phyloP scores from a whole-genome alignment of 2,797 vertebrate genomes.

The Oreonectes daqikongensis region DNA sequence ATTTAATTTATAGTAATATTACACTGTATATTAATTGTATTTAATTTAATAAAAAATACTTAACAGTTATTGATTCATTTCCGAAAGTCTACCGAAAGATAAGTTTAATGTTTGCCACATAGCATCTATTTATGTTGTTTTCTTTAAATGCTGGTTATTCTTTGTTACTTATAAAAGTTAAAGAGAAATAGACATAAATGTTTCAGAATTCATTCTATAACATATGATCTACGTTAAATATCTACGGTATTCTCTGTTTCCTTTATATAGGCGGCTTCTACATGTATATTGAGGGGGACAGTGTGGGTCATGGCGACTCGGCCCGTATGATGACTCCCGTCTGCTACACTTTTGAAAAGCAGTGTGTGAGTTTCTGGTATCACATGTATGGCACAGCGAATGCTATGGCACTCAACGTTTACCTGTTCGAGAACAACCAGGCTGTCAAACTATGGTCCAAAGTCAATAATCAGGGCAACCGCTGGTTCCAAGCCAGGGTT shows the following conservation, averaged over 20 bases:
- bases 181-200: too few species aligned
- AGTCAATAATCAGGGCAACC: conserved; percentile 71
- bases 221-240: too few species aligned
- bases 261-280: conserved; percentile 73
- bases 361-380: conserved; percentile 85
- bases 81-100: too few species aligned
- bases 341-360: conserved; percentile 68
- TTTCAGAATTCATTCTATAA: too few species aligned
- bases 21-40: too few species aligned
- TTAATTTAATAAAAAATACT: too few species aligned
- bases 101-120: too few species aligned
- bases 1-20: too few species aligned
- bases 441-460: conserved; percentile 63
- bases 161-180: too few species aligned
- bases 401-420: conserved; percentile 75
- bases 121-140: too few species aligned
- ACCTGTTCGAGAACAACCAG: conserved; percentile 55
- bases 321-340: conserved; percentile 74
- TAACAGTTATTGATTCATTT: too few species aligned
- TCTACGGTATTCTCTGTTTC: neutral
- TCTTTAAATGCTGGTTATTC: too few species aligned
- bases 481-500: conserved; percentile 72
- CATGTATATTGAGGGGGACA: conserved; percentile 74
- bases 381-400: conserved; percentile 77
- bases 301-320: conserved; percentile 66